A percentile compares a stretch with the other conserved stretches of the same genome.
Conservation (phyloP, 30 jellyfish, hydroid and myxozoan genomes). For the Pelagia noctiluca region DNA sequence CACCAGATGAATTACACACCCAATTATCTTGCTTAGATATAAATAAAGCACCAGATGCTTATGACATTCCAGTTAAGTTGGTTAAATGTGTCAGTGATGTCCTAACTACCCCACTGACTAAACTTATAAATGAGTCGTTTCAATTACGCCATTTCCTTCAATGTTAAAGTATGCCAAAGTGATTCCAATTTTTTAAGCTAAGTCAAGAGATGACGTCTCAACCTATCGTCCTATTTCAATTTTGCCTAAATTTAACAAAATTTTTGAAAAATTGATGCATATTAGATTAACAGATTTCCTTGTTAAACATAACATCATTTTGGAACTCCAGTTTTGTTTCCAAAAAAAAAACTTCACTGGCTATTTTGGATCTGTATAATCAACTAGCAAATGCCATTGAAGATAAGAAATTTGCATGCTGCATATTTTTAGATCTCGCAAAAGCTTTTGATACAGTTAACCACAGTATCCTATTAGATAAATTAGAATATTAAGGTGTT, state of each 20-base stretch:
- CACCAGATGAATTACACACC: slow-evolving; percentile 9
- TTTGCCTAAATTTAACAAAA: slow-evolving; percentile 25
- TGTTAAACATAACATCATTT: slow-evolving; percentile 31
- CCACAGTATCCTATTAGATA: not conserved
- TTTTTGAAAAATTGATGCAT: slow-evolving; percentile 51
- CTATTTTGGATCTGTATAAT: slow-evolving; percentile 15
- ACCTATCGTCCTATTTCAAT: slow-evolving; percentile 25
- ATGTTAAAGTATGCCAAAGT: slow-evolving; percentile 40
- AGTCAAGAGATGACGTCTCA: slow-evolving; percentile 31
- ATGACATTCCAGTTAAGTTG: slow-evolving; percentile 41
- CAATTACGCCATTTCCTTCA: slow-evolving; percentile 17
- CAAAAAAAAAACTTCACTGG: slow-evolving; percentile 47
- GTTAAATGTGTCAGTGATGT: slow-evolving; percentile 3
- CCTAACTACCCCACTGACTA: slow-evolving; percentile 25
- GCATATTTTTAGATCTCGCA: not conserved
- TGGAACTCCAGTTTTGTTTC: slow-evolving; percentile 49
- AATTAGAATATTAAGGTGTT: not conserved
- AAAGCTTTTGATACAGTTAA: not conserved
- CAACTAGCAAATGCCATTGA: slow-evolving; percentile 24
- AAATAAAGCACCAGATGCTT: slow-evolving; percentile 23
- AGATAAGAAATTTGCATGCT: slow-evolving; percentile 4
- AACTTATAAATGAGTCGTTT: slow-evolving; percentile 49
- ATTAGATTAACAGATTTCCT: slow-evolving; percentile 25
- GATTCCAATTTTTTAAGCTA: slow-evolving; percentile 50
- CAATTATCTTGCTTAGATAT: not conserved